phyloP scores from a whole-genome alignment of 1,140 invertebrate genomes.

The Musca vetustissima region DNA sequence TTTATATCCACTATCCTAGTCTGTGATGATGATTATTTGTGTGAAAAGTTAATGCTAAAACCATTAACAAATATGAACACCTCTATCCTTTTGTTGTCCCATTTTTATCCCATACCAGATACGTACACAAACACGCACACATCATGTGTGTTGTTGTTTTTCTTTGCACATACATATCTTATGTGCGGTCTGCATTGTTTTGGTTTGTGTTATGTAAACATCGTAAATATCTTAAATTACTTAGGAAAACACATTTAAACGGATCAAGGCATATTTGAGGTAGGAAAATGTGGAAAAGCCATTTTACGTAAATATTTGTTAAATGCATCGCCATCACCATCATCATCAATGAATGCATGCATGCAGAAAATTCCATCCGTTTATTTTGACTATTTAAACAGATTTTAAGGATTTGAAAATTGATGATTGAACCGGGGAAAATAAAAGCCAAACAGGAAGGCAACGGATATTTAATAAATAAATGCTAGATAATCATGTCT shows the following conservation, averaged over 20 bases:
- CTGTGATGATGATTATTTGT: slow-evolving; percentile 25
- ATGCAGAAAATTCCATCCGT: slow-evolving; percentile 11
- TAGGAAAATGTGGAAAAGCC: slow-evolving; percentile 19
- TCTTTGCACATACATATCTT: too few species aligned
- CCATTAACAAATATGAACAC: slow-evolving; percentile 30
- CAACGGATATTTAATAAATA: too few species aligned
- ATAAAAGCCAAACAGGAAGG: too few species aligned
- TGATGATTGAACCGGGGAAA: too few species aligned
- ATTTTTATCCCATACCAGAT: too few species aligned
- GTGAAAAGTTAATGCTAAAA: slow-evolving; percentile 41
- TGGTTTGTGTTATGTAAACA: slow-evolving; percentile 16
- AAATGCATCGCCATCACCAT: slow-evolving; percentile 1
- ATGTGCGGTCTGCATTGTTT: not conserved
- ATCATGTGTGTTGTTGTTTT: too few species aligned
- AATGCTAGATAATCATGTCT: too few species aligned
- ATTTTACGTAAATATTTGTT: not conserved
- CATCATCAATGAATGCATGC: not conserved
- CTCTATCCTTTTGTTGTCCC: not conserved
- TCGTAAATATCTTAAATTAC: slow-evolving; percentile 21
- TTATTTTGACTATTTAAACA: slow-evolving; percentile 15
- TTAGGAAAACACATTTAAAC: slow-evolving; percentile 17
- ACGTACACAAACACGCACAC: too few species aligned
- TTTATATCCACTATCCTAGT: not conserved
- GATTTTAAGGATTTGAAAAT: slow-evolving; percentile 1
- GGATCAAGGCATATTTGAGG: slow-evolving; percentile 7